phyloP scores from a whole-genome alignment of 1,140 invertebrate genomes.

The Pemphigus obesinymphae region DNA sequence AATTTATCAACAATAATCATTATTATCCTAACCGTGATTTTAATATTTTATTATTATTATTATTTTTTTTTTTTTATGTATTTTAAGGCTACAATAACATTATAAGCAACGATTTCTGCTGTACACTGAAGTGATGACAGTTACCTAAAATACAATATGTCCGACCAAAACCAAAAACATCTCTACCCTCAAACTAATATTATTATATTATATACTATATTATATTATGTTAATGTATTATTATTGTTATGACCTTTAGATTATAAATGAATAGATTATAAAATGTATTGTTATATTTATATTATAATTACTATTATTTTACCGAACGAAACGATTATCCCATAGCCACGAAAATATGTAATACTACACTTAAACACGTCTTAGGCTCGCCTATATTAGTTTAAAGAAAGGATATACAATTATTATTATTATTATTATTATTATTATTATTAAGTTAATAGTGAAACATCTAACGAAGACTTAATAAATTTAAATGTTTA shows the following conservation, averaged over 20 bases:
- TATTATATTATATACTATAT: background rate
- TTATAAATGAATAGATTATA: conserved; percentile 25
- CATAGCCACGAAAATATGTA: background rate
- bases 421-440: background rate
- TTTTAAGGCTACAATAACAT: background rate
- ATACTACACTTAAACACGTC: background rate
- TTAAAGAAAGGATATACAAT: background rate
- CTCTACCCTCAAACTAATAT: background rate
- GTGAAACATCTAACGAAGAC: background rate
- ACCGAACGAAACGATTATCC: background rate
- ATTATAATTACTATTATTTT: conserved; percentile 1
- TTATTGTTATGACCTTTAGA: conserved; percentile 34
- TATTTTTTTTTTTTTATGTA: background rate
- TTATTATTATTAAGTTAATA: background rate
- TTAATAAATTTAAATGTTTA: background rate
- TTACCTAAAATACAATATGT: background rate
- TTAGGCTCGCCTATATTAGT: no score
- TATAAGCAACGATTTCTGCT: background rate
- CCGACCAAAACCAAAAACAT: conserved; percentile 20
- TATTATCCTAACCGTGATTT: no score
- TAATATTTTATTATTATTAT: no score
- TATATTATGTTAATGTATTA: conserved; percentile 29
- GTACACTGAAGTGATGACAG: conserved; percentile 4
- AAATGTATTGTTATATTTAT: conserved; percentile 26
- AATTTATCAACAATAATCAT: no score